phyloP scores from a whole-genome alignment of 2,113 vertebrate species.

The Eulacestoma nigropectus region DNA sequence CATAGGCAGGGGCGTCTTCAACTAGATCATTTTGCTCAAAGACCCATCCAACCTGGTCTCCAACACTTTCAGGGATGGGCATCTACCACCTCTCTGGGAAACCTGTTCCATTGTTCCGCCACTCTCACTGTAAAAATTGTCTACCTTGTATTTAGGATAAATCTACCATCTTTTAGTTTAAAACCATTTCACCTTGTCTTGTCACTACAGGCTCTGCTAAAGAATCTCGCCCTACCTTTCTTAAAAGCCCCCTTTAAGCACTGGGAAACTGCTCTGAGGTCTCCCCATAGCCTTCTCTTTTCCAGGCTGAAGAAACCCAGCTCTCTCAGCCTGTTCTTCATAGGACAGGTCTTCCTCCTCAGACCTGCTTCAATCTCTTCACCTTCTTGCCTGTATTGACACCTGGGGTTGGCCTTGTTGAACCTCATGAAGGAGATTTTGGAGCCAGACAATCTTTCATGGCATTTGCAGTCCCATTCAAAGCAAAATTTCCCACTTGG shows the following conservation, averaged over 20 bases:
- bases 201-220: not conserved
- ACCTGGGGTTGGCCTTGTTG: not conserved
- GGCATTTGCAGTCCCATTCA: not conserved
- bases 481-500: not conserved
- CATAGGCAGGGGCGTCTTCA: not conserved
- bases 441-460: not conserved
- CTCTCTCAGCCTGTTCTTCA: not conserved
- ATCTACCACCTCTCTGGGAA: not conserved
- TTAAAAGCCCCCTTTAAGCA: not conserved
- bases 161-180: not conserved
- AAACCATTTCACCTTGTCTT: not conserved
- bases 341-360: not conserved
- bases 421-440: not conserved
- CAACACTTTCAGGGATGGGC: not conserved
- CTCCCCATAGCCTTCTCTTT: not conserved
- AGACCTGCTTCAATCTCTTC: not conserved
- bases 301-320: not conserved
- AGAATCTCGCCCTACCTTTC: not conserved
- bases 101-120: not conserved
- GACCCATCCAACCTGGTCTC: not conserved
- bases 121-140: rapidly evolving
- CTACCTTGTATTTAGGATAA: not conserved
- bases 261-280: not conserved
- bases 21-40: not conserved
- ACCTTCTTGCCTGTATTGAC: not conserved